Percentiles rank a stretch among this genome's conserved stretches.
Conservation (phyloP, 2,888 invertebrate species). For the Ophraella communa region DNA sequence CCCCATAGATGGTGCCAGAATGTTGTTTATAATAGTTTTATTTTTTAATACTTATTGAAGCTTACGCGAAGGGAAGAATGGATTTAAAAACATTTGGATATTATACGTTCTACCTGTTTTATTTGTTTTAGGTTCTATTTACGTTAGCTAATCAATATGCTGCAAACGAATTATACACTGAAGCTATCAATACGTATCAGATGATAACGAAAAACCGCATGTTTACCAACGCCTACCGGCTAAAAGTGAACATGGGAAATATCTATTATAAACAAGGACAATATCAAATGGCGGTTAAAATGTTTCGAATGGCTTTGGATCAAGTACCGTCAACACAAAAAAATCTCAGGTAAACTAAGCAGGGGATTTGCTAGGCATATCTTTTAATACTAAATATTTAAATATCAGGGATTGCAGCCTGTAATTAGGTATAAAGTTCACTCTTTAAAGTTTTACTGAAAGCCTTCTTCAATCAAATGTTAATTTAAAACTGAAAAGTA, state of each 20-base stretch:
- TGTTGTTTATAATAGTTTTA: too few relatives aligned
- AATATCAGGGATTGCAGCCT: too few relatives aligned
- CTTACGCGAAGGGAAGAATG: too few relatives aligned
- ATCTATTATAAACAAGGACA: constrained; percentile 95
- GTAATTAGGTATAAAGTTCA: too few relatives aligned
- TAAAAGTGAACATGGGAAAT: constrained; percentile 98
- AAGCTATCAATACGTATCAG: constrained; percentile 95
- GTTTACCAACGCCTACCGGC: constrained; percentile 90
- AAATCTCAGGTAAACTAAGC: constrained; percentile 73
- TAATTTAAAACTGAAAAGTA: too few relatives aligned
- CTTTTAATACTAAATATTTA: too few relatives aligned
- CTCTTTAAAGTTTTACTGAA: too few relatives aligned
- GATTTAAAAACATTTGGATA: too few relatives aligned
- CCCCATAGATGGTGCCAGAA: too few relatives aligned
- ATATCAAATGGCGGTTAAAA: constrained; percentile 93
- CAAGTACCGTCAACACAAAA: constrained; percentile 94
- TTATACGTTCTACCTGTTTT: background rate
- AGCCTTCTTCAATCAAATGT: too few relatives aligned
- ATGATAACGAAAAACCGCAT: constrained; percentile 92
- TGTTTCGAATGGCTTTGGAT: constrained; percentile 98
- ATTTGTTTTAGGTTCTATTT: constrained; percentile 78
- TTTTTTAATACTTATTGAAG: too few relatives aligned
- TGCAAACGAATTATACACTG: constrained; percentile 92
- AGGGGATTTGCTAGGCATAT: background rate
- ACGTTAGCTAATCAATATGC: constrained; percentile 96